Evolutionary conservation across 2,888 invertebrate species (phyloP).

Genomic region (Deroplatys truncata): DNA sequence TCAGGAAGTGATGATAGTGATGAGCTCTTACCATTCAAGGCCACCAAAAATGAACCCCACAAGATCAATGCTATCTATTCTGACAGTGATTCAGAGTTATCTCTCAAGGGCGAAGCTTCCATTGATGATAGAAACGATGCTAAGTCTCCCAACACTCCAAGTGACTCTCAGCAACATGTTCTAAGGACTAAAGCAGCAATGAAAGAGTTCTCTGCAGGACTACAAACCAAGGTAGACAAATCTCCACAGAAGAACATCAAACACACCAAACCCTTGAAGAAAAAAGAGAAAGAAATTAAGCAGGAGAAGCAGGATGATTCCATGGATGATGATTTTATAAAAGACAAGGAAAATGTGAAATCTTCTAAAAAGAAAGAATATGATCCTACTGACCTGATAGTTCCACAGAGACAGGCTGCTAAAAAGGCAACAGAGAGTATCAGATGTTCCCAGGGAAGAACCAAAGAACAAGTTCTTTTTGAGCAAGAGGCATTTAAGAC

Average conservation of each 20-base stretch:
- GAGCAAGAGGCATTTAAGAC: slow-evolving; percentile 30
- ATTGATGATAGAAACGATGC: slow-evolving; percentile 26
- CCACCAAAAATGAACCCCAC: slow-evolving; percentile 49
- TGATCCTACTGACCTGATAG: slow-evolving; percentile 76
- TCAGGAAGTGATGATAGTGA: slow-evolving; percentile 71
- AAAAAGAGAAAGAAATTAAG: slow-evolving; percentile 45
- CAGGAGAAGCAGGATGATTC: slow-evolving; percentile 41
- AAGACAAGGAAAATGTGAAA: slow-evolving; percentile 51
- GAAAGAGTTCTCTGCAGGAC: slow-evolving; percentile 68
- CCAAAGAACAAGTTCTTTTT: slow-evolving; percentile 35
- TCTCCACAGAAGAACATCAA: slow-evolving; percentile 38
- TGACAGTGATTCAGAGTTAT: slow-evolving; percentile 67
- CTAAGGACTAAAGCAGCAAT: slow-evolving; percentile 80
- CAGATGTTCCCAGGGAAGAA: slow-evolving; percentile 48
- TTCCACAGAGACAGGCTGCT: slow-evolving; percentile 85
- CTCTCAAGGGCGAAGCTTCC: slow-evolving; percentile 53
- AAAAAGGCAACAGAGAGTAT: slow-evolving; percentile 88
- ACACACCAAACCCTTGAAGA: slow-evolving; percentile 39
- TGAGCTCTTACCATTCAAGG: slow-evolving; percentile 58
- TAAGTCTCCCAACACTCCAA: slow-evolving; percentile 53
- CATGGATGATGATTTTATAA: slow-evolving; percentile 45
- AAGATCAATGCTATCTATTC: slow-evolving; percentile 76
- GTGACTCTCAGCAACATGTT: slow-evolving; percentile 63
- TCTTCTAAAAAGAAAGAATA: slow-evolving; percentile 34
- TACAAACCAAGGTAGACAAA: slow-evolving; percentile 34